Evolutionary conservation across 2,888 invertebrate species (phyloP).

Genomic region (Clunio marinus): DNA sequence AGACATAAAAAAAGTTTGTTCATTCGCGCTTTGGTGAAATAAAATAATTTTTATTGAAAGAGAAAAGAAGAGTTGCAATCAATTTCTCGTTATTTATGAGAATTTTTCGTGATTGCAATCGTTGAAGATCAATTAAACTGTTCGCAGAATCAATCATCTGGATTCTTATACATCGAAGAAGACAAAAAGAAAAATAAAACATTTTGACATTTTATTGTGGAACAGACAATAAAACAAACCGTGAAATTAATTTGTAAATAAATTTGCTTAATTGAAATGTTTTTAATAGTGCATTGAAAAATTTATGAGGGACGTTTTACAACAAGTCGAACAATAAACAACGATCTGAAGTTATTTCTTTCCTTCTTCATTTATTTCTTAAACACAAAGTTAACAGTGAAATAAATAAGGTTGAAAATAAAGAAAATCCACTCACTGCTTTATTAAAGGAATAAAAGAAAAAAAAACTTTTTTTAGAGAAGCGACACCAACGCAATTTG

Average conservation of each 20-base stretch:
- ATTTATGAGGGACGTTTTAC: neutral
- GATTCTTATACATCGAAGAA: no score
- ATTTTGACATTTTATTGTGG: no score
- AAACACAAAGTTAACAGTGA: neutral
- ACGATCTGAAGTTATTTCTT: no score
- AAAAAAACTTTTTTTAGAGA: slow-evolving; percentile 4
- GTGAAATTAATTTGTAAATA: neutral
- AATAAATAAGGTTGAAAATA: neutral
- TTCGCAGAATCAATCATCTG: neutral
- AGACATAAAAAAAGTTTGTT: neutral
- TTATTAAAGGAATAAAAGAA: neutral
- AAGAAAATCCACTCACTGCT: no score
- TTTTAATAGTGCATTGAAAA: neutral
- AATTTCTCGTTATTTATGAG: neutral
- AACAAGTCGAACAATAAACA: neutral
- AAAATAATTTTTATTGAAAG: no score
- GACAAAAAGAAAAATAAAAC: no score
- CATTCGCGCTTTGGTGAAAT: neutral
- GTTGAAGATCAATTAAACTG: neutral
- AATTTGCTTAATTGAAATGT: slow-evolving; percentile 10
- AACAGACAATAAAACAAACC: neutral
- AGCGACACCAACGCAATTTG: neutral
- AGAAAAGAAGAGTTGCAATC: neutral
- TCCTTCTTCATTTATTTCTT: no score
- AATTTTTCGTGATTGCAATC: neutral